Evolutionary conservation across 1,140 invertebrate species (phyloP).

Genomic region (Drosophila littoralis): DNA sequence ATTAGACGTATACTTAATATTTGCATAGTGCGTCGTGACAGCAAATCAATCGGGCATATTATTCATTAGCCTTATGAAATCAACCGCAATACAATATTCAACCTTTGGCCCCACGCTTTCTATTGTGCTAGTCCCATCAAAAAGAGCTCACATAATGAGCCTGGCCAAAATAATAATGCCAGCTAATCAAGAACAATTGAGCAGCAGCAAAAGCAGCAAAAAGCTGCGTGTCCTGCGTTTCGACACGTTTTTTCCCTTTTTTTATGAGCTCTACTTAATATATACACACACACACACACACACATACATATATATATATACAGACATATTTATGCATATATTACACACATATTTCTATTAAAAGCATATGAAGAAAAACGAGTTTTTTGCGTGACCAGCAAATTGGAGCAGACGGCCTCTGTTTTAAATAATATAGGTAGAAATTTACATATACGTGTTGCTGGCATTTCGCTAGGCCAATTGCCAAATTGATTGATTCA

Average conservation of each 20-base stretch:
- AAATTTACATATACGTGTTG: conserved; percentile 25
- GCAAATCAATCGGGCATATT: conserved; percentile 41
- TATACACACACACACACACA: background rate
- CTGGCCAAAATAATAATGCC: conserved; percentile 46
- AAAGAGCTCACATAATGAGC: conserved; percentile 54
- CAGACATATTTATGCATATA: conserved; percentile 12
- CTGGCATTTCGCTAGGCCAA: conserved; percentile 14
- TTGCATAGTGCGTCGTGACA: conserved; percentile 13
- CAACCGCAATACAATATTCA: background rate
- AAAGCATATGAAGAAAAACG: conserved; percentile 78
- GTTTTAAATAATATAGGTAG: conserved; percentile 37
- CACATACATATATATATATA: conserved; percentile 7
- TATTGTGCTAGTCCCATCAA: conserved; percentile 7
- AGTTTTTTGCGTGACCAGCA: conserved; percentile 72
- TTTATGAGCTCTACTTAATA: conserved; percentile 29
- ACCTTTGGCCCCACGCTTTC: background rate
- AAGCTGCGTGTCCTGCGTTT: conserved; percentile 48
- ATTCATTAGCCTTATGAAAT: conserved; percentile 20
- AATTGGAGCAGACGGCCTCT: conserved; percentile 58
- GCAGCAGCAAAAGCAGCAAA: conserved; percentile 31
- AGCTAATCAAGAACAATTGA: conserved; percentile 65
- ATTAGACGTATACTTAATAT: conserved; percentile 31
- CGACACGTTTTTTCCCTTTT: conserved; percentile 5
- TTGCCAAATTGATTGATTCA: conserved; percentile 37
- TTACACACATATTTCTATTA: conserved; percentile 50